Conservation (phyloP, 2,113 vertebrate species). For the Calonectris borealis region DNA sequence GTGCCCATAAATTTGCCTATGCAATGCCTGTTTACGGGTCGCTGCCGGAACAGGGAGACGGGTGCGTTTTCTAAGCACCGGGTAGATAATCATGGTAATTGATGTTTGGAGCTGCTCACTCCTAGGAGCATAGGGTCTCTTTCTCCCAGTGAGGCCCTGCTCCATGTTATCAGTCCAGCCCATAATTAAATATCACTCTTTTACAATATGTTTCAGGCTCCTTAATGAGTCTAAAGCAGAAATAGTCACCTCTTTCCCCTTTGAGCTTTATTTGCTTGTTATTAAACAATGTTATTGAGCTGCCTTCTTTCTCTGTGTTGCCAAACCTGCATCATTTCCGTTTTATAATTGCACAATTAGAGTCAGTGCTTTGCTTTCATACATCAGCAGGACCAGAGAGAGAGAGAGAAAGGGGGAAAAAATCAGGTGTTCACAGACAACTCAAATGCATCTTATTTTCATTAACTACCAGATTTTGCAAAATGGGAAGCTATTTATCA, state of each 20-base stretch:
- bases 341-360: conserved; percentile 99
- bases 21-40: conserved; percentile 78
- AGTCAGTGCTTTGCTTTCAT: conserved; percentile 91
- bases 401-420: conserved; percentile 28
- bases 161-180: conserved; percentile 82
- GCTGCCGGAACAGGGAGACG: conserved; percentile 78
- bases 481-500: conserved; percentile 97
- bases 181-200: conserved; percentile 88
- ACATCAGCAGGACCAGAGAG: conserved; percentile 87
- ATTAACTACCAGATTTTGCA: conserved; percentile 94
- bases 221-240: conserved; percentile 87
- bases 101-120: conserved; percentile 80
- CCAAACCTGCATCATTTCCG: conserved; percentile 90
- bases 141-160: conserved; percentile 81
- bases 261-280: conserved; percentile 86
- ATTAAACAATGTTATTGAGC: conserved; percentile 87
- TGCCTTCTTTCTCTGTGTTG: conserved; percentile 81
- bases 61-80: conserved; percentile 76
- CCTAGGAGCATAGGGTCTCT: conserved; percentile 80
- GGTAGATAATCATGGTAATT: conserved; percentile 85
- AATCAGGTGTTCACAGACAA: conserved; percentile 77
- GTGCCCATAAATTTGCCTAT: conserved; percentile 81
- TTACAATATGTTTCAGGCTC: conserved; percentile 83
- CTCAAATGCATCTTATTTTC: conserved; percentile 85
- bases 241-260: conserved; percentile 83